Percentiles rank a stretch among this genome's conserved stretches.
phyloP scores from a whole-genome alignment of 1,140 invertebrate species.

The Meloidogyne floridensis region DNA sequence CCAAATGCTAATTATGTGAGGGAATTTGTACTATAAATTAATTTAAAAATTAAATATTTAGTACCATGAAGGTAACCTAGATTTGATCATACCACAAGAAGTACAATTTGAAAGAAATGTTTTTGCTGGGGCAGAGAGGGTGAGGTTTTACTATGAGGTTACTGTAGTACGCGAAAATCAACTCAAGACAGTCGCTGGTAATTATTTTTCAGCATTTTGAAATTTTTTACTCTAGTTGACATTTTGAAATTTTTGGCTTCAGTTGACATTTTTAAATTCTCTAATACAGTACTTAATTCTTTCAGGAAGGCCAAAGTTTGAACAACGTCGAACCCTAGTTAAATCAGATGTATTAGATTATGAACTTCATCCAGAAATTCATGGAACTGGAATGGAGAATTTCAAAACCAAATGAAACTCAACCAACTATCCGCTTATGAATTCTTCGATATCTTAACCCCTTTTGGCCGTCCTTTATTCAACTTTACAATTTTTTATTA shows the following conservation, averaged over 20 bases:
- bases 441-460: no score
- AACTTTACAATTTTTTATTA: no score
- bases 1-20: no score
- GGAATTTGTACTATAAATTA: no score
- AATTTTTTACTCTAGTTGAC: no score
- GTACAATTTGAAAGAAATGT: constrained; percentile 45
- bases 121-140: constrained; percentile 41
- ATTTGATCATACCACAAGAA: no score
- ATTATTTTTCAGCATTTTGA: background rate
- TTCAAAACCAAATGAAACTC: no score
- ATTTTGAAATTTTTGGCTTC: no score
- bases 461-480: no score
- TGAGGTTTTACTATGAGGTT: constrained; percentile 26
- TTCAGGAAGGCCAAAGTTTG: constrained; percentile 30
- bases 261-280: no score
- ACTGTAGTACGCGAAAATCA: constrained; percentile 16
- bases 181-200: constrained; percentile 16
- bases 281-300: background rate
- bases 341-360: constrained; percentile 20
- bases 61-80: background rate
- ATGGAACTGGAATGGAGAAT: background rate
- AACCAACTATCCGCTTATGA: no score
- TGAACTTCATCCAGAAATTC: constrained; percentile 18
- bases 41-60: background rate
- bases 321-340: background rate